Evolutionary conservation across 2,888 invertebrate genomes (phyloP).

Genomic region (Tetragonisca angustula): DNA sequence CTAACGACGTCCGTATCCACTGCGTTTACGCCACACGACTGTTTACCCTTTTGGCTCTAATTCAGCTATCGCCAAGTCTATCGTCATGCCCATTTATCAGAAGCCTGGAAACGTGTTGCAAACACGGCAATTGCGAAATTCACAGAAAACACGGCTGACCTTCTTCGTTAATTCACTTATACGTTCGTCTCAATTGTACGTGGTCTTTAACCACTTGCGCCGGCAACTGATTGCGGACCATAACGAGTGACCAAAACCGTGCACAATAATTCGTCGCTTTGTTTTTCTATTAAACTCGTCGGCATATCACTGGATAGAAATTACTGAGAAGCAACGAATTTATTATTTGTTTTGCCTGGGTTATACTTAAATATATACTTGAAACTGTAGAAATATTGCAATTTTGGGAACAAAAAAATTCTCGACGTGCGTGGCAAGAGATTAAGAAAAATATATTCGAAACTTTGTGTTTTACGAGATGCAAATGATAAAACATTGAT

Average conservation of each 20-base stretch:
- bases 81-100: conserved; percentile 46
- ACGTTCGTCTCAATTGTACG: neutral
- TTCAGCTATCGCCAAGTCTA: conserved; percentile 33
- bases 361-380: too few relatives aligned
- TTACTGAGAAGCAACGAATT: too few relatives aligned
- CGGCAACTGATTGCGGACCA: too few relatives aligned
- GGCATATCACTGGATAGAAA: too few relatives aligned
- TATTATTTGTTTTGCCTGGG: too few relatives aligned
- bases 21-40: conserved; percentile 21
- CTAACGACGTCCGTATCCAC: conserved; percentile 30
- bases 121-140: conserved; percentile 47
- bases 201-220: neutral
- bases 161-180: conserved; percentile 10
- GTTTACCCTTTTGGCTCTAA: conserved; percentile 57
- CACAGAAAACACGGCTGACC: neutral
- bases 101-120: conserved; percentile 12
- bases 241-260: too few relatives aligned
- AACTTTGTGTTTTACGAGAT: neutral
- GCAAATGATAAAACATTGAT: neutral
- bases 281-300: too few relatives aligned
- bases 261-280: too few relatives aligned
- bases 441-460: neutral
- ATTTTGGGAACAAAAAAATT: too few relatives aligned
- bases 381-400: too few relatives aligned
- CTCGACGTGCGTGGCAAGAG: too few relatives aligned